Base-by-base conservation (phyloP, 2,888 invertebrate species). In the Tanaodytes sp. region DNA sequence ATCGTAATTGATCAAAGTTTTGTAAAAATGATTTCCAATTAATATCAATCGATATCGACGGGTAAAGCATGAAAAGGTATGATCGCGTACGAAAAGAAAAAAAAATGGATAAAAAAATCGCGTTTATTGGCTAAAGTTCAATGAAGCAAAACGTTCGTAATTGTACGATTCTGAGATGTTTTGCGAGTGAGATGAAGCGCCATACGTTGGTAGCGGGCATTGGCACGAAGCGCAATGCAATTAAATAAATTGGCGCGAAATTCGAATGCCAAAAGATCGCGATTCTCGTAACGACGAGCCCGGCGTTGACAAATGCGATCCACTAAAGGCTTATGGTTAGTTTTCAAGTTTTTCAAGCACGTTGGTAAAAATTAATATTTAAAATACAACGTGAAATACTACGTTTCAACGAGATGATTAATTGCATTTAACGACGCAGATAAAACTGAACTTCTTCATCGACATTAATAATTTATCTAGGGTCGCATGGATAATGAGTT, bases 121-220 rank as follows among this genome's bases (percentile, higher is more conserved):
- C 19, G 43, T 45, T 33, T 62, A 62, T 33, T 52, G 46, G 43
- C 23, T n/a, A 8, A 45, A 46, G 62, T 49, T 52, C 52, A 46
- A 46, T 52, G 46, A 52, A 62, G 62, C 46, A 39, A 62, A 39
- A 62, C 14, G n/a, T 31, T 46, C 45, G 46, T 52, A 52, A 62
- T 39, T 30, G 37, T 39, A 46, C 52, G 62, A 52, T 62, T 52
- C 39, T 45, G 46, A 62, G 62, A 62, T 62, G 46, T 62, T 62
- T 62, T 46, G 36, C 16, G 31, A n/a, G 31, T 8, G 30, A 33
- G n/a, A 59, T 40, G 49, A 31, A 36, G 20, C 12, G 40, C 20
- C 33, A 61, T 52, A 61, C 37, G 52, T 61, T 61, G 51, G 43
- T 52, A 45, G 51, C 48, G 61, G 45, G 11, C 59, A 42, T 59